phyloP scores from a whole-genome alignment of 2,888 invertebrate genomes.

The Ophioninae sp. region DNA sequence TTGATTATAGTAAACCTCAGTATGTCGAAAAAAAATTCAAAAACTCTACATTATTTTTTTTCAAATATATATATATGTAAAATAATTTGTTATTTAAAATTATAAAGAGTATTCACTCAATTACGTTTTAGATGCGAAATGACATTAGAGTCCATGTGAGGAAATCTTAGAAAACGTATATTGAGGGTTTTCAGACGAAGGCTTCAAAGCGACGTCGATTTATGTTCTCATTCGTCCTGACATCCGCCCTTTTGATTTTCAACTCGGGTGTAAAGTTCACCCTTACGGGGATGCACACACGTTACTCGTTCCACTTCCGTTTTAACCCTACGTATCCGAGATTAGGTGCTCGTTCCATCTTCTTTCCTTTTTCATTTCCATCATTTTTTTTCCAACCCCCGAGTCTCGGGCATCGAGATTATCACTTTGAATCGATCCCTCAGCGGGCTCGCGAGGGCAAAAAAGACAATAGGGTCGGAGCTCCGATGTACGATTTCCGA shows the following conservation, averaged over 20 bases:
- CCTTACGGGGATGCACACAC: background rate
- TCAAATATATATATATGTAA: too few species aligned
- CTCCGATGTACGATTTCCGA: conserved; percentile 60
- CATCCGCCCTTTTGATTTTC: conserved; percentile 7
- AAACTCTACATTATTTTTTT: too few species aligned
- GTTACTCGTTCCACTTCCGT: conserved; percentile 49
- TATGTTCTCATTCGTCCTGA: background rate
- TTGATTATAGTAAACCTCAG: too few species aligned
- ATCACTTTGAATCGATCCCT: conserved; percentile 66
- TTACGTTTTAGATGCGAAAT: too few species aligned
- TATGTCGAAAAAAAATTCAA: too few species aligned
- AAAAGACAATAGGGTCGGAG: conserved; percentile 53
- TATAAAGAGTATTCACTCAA: too few species aligned
- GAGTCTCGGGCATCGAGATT: conserved; percentile 48
- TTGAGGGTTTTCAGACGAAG: background rate
- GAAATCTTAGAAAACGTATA: too few species aligned
- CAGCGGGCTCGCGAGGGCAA: conserved; percentile 37
- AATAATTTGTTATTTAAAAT: too few species aligned
- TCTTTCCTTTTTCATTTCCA: conserved; percentile 17
- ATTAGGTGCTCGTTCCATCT: conserved; percentile 54
- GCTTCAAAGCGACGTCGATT: conserved; percentile 17
- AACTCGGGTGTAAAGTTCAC: background rate
- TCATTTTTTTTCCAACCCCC: conserved; percentile 11
- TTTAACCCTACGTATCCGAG: conserved; percentile 51
- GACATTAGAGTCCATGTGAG: too few species aligned